Percentiles rank a stretch among this genome's conserved stretches.
phyloP scores from a whole-genome alignment of 2,113 vertebrate genomes.

The Megalops atlanticus region DNA sequence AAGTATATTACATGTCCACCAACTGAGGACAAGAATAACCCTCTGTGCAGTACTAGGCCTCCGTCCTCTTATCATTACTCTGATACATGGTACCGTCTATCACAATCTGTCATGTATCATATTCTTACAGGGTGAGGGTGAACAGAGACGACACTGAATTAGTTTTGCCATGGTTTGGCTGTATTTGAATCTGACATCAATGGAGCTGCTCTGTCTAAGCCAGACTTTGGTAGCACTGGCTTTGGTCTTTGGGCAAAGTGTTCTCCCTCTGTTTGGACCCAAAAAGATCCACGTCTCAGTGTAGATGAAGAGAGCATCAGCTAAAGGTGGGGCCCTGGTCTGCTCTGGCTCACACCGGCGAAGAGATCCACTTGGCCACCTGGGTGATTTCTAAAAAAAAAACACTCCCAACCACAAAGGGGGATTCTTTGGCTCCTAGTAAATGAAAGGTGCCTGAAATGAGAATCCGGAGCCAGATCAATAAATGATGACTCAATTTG shows the following conservation, averaged over 20 bases:
- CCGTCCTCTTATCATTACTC: background rate
- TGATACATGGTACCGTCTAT: background rate
- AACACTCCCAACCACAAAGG: background rate
- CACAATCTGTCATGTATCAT: background rate
- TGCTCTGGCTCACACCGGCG: background rate
- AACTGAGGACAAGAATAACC: background rate
- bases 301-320: background rate
- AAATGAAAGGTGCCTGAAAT: background rate
- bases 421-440: background rate
- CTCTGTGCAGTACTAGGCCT: background rate
- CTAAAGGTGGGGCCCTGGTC: background rate
- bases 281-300: background rate
- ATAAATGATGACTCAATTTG: slow-evolving; percentile 19
- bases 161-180: background rate
- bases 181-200: background rate
- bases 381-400: background rate
- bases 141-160: background rate
- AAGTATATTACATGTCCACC: slow-evolving; percentile 8
- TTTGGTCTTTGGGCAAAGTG: too few relatives aligned
- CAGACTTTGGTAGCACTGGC: background rate
- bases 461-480: slow-evolving; percentile 14
- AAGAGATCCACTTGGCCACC: background rate
- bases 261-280: too few relatives aligned
- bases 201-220: background rate
- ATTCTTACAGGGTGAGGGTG: background rate